These are phyloP conservation scores for Drosophila subquinaria DNA, from an alignment of 2,888 invertebrate species.

Conservation along the genomic window DNA sequence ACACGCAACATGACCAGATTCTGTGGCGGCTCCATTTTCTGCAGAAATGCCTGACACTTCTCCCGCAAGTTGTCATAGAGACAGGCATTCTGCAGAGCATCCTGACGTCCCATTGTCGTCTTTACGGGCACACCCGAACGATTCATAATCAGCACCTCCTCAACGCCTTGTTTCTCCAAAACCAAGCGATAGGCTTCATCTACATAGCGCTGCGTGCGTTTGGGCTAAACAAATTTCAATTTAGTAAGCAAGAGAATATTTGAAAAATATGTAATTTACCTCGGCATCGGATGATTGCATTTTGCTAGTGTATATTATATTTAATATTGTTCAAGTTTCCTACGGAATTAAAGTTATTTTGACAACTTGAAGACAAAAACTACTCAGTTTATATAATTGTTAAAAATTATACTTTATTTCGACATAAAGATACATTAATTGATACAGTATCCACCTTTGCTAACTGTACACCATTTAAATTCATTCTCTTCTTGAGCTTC, in stretches of 20 bases:
- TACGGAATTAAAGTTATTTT: neutral
- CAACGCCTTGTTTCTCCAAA: slow-evolving; percentile 74
- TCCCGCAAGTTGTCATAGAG: slow-evolving; percentile 81
- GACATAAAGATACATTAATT: neutral
- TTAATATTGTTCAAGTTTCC: neutral
- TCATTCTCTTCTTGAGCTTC: too few relatives aligned
- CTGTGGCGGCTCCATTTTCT: slow-evolving; percentile 76
- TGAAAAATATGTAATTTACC: slow-evolving; percentile 13
- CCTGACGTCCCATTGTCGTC: slow-evolving; percentile 74
- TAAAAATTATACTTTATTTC: neutral
- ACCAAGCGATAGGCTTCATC: slow-evolving; percentile 78
- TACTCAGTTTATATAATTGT: neutral
- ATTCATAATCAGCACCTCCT: slow-evolving; percentile 82
- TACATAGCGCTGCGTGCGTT: slow-evolving; percentile 82
- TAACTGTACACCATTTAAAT: slow-evolving; percentile 24
- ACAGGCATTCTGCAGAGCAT: slow-evolving; percentile 81
- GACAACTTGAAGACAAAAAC: slow-evolving; percentile 2
- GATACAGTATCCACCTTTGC: neutral
- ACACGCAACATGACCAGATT: slow-evolving; percentile 78
- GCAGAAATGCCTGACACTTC: slow-evolving; percentile 78
- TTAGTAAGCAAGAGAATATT: neutral
- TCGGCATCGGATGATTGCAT: slow-evolving; percentile 53
- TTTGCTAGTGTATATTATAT: slow-evolving; percentile 11
- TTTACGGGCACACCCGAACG: slow-evolving; percentile 82
- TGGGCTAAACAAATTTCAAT: slow-evolving; percentile 48